Percentiles rank a stretch among this genome's conserved stretches.
phyloP scores from a whole-genome alignment of 1,140 invertebrate genomes.

The Drosophila tani region DNA sequence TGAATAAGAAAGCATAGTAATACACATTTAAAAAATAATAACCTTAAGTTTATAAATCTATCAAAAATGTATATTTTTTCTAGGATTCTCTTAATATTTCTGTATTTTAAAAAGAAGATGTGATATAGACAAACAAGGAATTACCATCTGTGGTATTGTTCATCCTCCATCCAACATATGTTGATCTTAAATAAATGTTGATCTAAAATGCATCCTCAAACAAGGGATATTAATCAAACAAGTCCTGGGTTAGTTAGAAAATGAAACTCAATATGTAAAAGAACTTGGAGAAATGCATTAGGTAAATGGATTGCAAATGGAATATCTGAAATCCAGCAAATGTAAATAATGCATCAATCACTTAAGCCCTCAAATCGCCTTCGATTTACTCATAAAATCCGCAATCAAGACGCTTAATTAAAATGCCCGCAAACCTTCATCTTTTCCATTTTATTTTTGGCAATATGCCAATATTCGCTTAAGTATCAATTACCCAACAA shows the following conservation, averaged over 20 bases:
- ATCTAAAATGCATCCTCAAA: conserved; percentile 7
- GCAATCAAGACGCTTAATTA: conserved; percentile 48
- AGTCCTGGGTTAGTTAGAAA: background rate
- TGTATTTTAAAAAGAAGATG: background rate
- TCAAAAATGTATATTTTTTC: background rate
- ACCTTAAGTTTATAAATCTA: background rate
- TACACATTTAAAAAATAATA: background rate
- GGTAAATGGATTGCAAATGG: background rate
- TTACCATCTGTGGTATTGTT: background rate
- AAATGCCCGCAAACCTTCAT: conserved; percentile 32
- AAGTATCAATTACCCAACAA: conserved; percentile 71
- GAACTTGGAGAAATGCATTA: conserved; percentile 1
- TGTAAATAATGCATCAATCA: conserved; percentile 4
- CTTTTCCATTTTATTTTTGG: conserved; percentile 33
- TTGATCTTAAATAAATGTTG: background rate
- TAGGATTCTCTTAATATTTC: background rate
- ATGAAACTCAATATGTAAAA: conserved; percentile 2
- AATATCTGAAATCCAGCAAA: background rate
- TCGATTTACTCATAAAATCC: conserved; percentile 2
- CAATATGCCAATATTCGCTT: conserved; percentile 61
- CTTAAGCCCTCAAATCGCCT: conserved; percentile 24
- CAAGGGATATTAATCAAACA: background rate
- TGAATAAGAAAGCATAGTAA: too few relatives aligned
- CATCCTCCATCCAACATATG: conserved; percentile 34
- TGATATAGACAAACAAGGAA: background rate